Evolutionary conservation across 2,797 vertebrate genomes (phyloP).

Genomic region (Anguilla megastoma): DNA sequence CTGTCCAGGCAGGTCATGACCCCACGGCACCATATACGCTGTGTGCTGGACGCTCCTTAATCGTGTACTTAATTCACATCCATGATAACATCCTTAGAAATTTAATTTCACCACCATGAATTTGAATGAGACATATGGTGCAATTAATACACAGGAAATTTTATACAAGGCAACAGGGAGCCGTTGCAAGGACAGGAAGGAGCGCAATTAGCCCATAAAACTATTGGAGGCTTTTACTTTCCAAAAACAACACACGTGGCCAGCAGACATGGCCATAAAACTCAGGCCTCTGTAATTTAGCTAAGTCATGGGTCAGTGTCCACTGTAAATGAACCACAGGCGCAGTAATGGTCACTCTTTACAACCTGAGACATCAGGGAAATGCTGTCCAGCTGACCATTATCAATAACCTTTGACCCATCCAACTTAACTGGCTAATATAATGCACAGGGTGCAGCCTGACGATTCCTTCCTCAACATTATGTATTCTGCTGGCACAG

Average conservation of each 20-base stretch:
- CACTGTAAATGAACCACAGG: background rate
- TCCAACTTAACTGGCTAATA: background rate
- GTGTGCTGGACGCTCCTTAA: too few species aligned
- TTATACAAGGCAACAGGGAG: constrained; percentile 1
- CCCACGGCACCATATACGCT: background rate
- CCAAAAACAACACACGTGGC: constrained; percentile 27
- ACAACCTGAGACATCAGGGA: background rate
- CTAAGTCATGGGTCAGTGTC: constrained; percentile 4
- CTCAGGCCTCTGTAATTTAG: background rate
- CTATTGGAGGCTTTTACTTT: background rate
- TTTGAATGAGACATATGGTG: background rate
- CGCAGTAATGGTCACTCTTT: background rate
- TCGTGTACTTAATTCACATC: background rate
- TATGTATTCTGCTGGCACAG: background rate
- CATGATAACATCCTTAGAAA: background rate
- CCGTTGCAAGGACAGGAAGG: background rate
- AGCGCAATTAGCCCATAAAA: constrained; percentile 23
- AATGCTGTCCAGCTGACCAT: background rate
- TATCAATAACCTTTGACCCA: constrained; percentile 12
- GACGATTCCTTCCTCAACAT: background rate
- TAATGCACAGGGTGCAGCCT: background rate
- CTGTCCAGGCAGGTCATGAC: background rate
- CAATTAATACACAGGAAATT: background rate
- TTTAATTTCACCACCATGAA: background rate
- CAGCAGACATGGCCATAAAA: constrained; percentile 24